Conservation (phyloP, 2,113 vertebrate species). For the Pluvianellus socialis region DNA sequence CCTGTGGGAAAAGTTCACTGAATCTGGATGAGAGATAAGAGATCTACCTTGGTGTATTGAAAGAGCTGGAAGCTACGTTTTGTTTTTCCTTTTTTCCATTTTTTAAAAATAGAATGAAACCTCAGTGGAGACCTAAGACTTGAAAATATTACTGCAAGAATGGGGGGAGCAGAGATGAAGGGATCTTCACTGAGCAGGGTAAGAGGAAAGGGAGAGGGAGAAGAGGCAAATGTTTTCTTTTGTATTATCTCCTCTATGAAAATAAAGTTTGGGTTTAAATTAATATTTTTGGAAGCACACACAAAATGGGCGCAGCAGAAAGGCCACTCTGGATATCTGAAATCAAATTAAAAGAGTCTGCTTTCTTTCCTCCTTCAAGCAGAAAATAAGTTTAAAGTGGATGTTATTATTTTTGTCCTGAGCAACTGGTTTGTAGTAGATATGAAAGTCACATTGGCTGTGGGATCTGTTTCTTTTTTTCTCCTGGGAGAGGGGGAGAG, state of each 20-base stretch:
- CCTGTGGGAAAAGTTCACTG: slow-evolving; percentile 11
- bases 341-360: background rate
- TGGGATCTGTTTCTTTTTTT: background rate
- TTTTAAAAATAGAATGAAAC: background rate
- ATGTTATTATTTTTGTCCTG: background rate
- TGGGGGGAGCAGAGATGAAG: background rate
- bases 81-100: background rate
- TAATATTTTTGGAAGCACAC: background rate
- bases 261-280: background rate
- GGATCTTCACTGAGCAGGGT: background rate
- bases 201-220: background rate
- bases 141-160: background rate
- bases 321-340: background rate
- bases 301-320: background rate
- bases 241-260: background rate
- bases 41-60: background rate
- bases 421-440: background rate
- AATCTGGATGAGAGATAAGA: background rate
- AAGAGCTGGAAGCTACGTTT: background rate
- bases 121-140: background rate
- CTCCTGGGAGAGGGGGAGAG: background rate
- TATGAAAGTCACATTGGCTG: background rate
- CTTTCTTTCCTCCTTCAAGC: background rate
- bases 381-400: background rate
- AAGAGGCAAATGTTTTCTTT: background rate